Evolutionary conservation across 2,888 invertebrate species (phyloP).

Genomic region (Salticus scenicus): DNA sequence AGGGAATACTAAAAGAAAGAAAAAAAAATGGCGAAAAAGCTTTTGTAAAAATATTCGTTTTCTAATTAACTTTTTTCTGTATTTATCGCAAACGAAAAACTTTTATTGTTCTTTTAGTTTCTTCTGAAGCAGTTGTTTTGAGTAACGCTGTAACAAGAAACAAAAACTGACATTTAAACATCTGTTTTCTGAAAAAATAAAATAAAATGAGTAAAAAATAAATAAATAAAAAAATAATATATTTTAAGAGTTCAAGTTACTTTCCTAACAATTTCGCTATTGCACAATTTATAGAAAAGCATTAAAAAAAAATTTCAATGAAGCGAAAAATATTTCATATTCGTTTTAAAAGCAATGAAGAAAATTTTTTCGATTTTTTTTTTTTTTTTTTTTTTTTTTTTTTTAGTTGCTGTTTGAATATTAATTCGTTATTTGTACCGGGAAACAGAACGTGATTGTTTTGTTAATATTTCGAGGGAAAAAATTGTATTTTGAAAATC

Average conservation of each 20-base stretch:
- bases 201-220: constrained; percentile 33
- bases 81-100: constrained; percentile 54
- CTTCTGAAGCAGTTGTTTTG: not conserved
- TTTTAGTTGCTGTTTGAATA: not conserved
- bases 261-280: constrained; percentile 52
- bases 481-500: not conserved
- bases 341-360: constrained; percentile 3
- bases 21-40: constrained; percentile 50
- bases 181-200: constrained; percentile 51
- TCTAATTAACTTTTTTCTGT: constrained; percentile 66
- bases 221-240: no score
- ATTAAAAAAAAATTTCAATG: constrained; percentile 1
- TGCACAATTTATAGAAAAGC: constrained; percentile 13
- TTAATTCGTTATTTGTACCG: not conserved
- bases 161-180: constrained; percentile 65
- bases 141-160: constrained; percentile 17
- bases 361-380: not conserved
- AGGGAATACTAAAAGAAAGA: constrained; percentile 26
- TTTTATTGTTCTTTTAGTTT: constrained; percentile 25
- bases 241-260: constrained; percentile 61
- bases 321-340: constrained; percentile 7
- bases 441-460: constrained; percentile 12
- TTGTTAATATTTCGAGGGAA: not conserved
- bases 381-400: not conserved
- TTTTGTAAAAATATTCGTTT: constrained; percentile 67